These are phyloP conservation scores for Epinotia bilunana DNA, from an alignment of 2,888 invertebrate genomes.

Conservation along the genomic window DNA sequence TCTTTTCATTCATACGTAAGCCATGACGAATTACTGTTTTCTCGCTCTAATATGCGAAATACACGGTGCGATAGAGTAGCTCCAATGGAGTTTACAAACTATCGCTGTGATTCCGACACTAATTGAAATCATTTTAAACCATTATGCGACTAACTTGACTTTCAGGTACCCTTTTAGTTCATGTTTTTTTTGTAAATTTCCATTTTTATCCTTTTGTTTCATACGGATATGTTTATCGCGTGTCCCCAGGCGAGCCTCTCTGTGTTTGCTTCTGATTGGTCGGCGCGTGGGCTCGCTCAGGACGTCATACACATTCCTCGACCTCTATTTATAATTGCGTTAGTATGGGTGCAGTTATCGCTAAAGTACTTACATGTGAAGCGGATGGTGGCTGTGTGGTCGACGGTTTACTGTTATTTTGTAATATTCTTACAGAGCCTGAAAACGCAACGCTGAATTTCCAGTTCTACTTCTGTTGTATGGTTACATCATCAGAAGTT, in stretches of 20 bases:
- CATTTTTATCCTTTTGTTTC: conserved; percentile 25
- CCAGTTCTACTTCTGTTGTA: neutral
- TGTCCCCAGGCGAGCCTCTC: conserved; percentile 85
- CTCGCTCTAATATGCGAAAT: conserved; percentile 61
- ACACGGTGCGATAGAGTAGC: conserved; percentile 51
- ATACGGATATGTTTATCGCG: conserved; percentile 52
- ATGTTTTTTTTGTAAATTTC: conserved; percentile 6
- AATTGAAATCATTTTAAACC: conserved; percentile 33
- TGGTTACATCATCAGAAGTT: neutral
- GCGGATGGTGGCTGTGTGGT: conserved; percentile 46
- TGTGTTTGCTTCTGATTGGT: conserved; percentile 81
- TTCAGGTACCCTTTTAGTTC: neutral
- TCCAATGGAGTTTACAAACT: conserved; percentile 42
- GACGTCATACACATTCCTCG: conserved; percentile 80
- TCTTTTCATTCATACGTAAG: conserved; percentile 72
- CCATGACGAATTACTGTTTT: conserved; percentile 69
- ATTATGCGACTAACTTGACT: conserved; percentile 21
- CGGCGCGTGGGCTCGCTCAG: conserved; percentile 81
- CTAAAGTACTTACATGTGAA: conserved; percentile 51
- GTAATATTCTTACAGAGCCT: neutral
- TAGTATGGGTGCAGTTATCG: conserved; percentile 54
- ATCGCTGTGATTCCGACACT: neutral
- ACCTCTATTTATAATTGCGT: conserved; percentile 70
- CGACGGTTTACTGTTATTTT: conserved; percentile 20
- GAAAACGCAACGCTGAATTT: neutral